These are phyloP conservation scores for Megamerina dolium DNA, from an alignment of 2,888 invertebrate genomes.

Conservation along the genomic window DNA sequence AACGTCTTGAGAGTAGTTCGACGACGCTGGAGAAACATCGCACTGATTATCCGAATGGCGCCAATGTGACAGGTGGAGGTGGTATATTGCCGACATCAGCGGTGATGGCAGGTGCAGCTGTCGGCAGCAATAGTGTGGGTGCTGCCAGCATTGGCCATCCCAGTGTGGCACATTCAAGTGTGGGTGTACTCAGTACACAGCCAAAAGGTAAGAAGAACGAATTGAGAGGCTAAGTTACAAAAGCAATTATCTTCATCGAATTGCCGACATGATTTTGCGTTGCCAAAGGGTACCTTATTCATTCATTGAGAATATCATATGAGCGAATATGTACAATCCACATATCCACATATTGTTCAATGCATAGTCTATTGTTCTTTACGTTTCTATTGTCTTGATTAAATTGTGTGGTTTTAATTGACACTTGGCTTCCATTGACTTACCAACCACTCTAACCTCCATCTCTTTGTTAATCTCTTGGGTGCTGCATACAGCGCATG, in stretches of 20 bases:
- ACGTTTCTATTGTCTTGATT: background rate
- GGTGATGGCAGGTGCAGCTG: conserved; percentile 4
- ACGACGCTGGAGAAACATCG: background rate
- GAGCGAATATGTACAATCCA: background rate
- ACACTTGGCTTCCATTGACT: background rate
- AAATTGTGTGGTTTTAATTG: conserved; percentile 4
- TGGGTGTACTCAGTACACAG: conserved; percentile 3
- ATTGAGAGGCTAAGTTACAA: too few species aligned
- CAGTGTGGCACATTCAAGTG: background rate
- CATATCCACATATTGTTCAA: background rate
- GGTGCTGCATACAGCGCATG: too few species aligned
- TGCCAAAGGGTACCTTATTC: too few species aligned
- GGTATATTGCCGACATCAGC: conserved; percentile 4
- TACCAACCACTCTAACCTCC: too few species aligned
- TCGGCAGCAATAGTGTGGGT: conserved; percentile 6
- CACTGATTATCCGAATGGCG: background rate
- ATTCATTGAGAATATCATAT: too few species aligned
- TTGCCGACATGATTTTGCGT: too few species aligned
- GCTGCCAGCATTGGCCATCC: conserved; percentile 3
- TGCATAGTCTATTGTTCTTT: background rate
- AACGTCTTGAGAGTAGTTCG: conserved; percentile 34
- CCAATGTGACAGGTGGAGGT: conserved; percentile 10
- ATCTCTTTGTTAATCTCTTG: too few species aligned
- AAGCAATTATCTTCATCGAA: too few species aligned
- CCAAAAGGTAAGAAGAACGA: conserved; percentile 3